phyloP scores from a whole-genome alignment of 2,888 invertebrate species.

The Rhingia campestris region DNA sequence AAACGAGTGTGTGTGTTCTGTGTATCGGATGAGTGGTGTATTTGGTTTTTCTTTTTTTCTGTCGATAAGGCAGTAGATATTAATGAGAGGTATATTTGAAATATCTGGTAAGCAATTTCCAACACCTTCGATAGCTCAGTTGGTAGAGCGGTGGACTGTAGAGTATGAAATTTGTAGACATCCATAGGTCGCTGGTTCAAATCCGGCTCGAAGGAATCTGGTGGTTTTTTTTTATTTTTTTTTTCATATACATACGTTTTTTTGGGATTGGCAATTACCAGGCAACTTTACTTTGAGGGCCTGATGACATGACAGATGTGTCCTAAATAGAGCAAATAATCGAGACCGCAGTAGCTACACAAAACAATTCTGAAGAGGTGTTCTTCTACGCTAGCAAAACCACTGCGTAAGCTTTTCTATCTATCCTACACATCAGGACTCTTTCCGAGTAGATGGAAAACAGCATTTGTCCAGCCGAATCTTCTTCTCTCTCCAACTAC shows the following conservation, averaged over 20 bases:
- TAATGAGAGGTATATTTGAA: not conserved
- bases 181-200: conserved; percentile 74
- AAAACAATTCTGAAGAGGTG: too few relatives aligned
- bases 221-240: not conserved
- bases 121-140: conserved; percentile 72
- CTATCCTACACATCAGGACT: too few relatives aligned
- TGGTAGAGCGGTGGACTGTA: conserved; percentile 74
- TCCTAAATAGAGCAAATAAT: not conserved
- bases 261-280: too few relatives aligned
- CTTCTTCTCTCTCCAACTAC: too few relatives aligned
- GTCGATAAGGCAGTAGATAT: conserved; percentile 20
- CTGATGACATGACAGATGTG: not conserved
- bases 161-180: conserved; percentile 42
- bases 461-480: too few relatives aligned
- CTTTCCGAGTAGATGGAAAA: too few relatives aligned
- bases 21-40: not conserved
- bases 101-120: not conserved
- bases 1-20: conserved; percentile 29
- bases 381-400: too few relatives aligned
- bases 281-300: too few relatives aligned
- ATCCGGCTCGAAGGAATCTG: conserved; percentile 71
- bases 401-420: too few relatives aligned
- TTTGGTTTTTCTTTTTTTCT: not conserved
- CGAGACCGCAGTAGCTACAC: too few relatives aligned
- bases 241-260: not conserved